phyloP scores from a whole-genome alignment of 1,140 invertebrate species.

The Meteorus sp. region DNA sequence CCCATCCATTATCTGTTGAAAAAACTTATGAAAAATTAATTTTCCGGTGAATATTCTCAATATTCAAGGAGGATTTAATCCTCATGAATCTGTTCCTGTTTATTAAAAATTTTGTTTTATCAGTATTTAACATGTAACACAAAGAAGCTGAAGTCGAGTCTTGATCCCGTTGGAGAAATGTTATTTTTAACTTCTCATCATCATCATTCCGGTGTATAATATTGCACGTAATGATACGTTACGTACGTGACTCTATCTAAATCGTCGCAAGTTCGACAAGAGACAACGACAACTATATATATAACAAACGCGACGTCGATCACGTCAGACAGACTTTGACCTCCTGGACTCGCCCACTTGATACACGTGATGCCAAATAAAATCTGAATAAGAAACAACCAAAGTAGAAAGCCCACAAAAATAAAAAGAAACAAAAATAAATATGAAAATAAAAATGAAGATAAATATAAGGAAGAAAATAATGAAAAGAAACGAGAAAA shows the following conservation, averaged over 20 bases:
- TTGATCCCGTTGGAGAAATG: conserved; percentile 6
- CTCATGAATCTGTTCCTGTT: too few relatives aligned
- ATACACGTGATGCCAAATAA: not conserved
- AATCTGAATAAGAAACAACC: not conserved
- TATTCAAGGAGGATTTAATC: too few relatives aligned
- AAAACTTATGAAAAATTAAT: too few relatives aligned
- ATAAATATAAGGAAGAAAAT: too few relatives aligned
- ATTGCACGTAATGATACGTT: conserved; percentile 17
- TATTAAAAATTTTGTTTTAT: not conserved
- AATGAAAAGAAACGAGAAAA: too few relatives aligned
- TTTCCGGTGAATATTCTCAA: too few relatives aligned
- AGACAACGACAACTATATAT: not conserved
- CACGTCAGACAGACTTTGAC: conserved; percentile 6
- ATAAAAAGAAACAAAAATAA: not conserved
- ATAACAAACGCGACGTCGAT: too few relatives aligned
- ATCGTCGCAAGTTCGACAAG: not conserved
- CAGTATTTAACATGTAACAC: not conserved
- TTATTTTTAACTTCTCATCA: conserved; percentile 17
- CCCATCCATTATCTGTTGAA: too few relatives aligned
- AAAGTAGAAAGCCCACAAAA: not conserved
- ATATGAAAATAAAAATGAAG: too few relatives aligned
- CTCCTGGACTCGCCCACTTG: conserved; percentile 2
- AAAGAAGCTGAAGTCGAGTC: conserved; percentile 8
- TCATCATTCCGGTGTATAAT: conserved; percentile 1
- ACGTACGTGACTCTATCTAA: conserved; percentile 19